Evolutionary conservation across 2,113 vertebrate species (phyloP).

Genomic region (Struthidea cinerea): DNA sequence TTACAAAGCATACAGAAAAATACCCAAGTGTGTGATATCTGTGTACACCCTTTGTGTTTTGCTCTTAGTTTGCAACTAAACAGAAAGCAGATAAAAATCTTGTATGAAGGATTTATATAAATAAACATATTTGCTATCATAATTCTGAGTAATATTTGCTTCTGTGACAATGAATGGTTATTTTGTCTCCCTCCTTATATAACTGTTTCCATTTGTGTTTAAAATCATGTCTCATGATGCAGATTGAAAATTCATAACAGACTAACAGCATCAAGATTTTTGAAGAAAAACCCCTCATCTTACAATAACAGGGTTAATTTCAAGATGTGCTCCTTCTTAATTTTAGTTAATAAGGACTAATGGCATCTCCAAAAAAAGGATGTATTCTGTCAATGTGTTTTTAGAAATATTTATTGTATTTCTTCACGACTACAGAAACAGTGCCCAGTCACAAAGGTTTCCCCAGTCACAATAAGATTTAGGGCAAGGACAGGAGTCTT

Average conservation of each 20-base stretch:
- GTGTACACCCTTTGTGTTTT: not conserved
- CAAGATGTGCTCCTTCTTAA: not conserved
- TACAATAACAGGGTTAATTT: not conserved
- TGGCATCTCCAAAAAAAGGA: not conserved
- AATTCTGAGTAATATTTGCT: not conserved
- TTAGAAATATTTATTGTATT: not conserved
- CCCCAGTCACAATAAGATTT: not conserved
- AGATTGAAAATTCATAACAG: not conserved
- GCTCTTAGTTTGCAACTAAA: not conserved
- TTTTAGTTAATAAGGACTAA: not conserved
- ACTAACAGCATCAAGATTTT: not conserved
- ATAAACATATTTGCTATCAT: not conserved
- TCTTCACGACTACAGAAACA: not conserved
- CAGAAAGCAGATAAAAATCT: not conserved
- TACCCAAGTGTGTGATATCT: not conserved
- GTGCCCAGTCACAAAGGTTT: not conserved
- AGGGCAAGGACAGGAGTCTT: not conserved
- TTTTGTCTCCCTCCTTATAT: not conserved
- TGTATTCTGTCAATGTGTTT: not conserved
- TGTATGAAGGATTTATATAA: not conserved
- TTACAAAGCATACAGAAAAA: not conserved
- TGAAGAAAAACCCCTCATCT: fast-evolving
- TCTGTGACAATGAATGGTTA: not conserved
- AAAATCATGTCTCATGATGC: not conserved
- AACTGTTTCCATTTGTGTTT: not conserved